Base-by-base conservation (phyloP, 2,888 invertebrate species). In the Tetragonisca angustula region DNA sequence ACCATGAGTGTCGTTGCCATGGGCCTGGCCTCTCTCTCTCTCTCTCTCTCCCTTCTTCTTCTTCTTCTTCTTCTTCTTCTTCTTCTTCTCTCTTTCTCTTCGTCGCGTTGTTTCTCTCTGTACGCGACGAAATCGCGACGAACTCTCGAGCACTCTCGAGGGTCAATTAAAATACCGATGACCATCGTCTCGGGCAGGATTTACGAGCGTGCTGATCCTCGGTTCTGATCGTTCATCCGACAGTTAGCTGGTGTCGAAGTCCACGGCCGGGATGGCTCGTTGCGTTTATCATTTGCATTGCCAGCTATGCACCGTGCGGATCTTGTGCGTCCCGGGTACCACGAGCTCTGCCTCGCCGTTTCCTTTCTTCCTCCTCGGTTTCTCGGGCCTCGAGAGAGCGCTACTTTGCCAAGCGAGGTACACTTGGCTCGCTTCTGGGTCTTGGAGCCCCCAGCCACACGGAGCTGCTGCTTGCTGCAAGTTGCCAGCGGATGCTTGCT, bases 161-260 rank as follows among this genome's bases (percentile, higher is more conserved):
- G 87, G 87, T 87, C 87, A 87, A 87, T 87, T 87, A 87, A 87
- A 87, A 87, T 87, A 83, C 87, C 87, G 87, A 86, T 86, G 85
- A 77, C 83, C 83, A 83, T 86, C 85, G 86, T 83, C 78, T 78
- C 76, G 43, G 72, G 24, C 43, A 86, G 87, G 86, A 87, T 87
- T 87, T 87, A 87, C 86, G 87, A 87, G 86, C 87, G 43, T 71
- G 83, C 81, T 61, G 87, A 87, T 87, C 80, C 70, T 65, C 67
- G 81, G 78, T 5, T 69, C 87, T 75, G 87, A 87, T 87, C 87
- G 86, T 86, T 83, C 87, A 82, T 85, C 79, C 81, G 86, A 77
- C 87, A 81, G 87, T 87, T 81, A 83, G 70, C 79, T 77, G 85
- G 83, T 86, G 86, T 87, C 81, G 83, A 79, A 87, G 83, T 76